Percentiles rank a stretch among this genome's conserved stretches.
Evolutionary conservation across 2,113 vertebrate genomes (phyloP).

Genomic region (Macaca fascicularis): DNA sequence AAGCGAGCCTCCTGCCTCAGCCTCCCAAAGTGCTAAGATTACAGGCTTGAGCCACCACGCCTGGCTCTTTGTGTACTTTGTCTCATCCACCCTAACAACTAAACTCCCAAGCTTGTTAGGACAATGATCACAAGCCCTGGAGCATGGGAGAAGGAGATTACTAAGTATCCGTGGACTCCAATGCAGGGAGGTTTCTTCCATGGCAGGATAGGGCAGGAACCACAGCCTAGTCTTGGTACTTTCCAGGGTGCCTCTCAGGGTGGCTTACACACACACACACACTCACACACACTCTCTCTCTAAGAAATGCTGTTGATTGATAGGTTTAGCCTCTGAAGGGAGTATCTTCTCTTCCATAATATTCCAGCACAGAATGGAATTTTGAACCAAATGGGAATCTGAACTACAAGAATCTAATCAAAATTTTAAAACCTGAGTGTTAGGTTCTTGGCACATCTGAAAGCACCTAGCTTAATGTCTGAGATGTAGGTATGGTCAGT

Average conservation of each 20-base stretch:
- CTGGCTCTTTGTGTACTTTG: neutral
- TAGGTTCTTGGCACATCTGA: neutral
- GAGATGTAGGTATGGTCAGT: neutral
- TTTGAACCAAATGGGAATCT: neutral
- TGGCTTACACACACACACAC: neutral
- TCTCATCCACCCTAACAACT: neutral
- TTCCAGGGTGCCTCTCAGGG: neutral
- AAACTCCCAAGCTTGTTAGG: neutral
- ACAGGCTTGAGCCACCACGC: no score
- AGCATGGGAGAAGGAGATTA: neutral
- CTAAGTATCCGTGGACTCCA: neutral
- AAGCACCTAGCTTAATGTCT: neutral
- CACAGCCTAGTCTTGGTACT: neutral
- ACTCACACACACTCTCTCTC: neutral
- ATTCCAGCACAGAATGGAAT: neutral
- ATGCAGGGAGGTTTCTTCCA: neutral
- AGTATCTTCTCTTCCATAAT: neutral
- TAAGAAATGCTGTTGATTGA: neutral
- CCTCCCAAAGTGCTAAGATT: no score
- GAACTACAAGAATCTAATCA: neutral
- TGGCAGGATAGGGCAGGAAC: neutral
- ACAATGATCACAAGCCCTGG: neutral
- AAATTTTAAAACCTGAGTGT: neutral
- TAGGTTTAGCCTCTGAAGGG: neutral
- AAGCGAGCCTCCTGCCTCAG: no score